Percentiles rank a stretch among this genome's conserved stretches.
These are phyloP conservation scores for Thyatira batis DNA, from an alignment of 2,888 invertebrate genomes.

Conservation along the genomic window DNA sequence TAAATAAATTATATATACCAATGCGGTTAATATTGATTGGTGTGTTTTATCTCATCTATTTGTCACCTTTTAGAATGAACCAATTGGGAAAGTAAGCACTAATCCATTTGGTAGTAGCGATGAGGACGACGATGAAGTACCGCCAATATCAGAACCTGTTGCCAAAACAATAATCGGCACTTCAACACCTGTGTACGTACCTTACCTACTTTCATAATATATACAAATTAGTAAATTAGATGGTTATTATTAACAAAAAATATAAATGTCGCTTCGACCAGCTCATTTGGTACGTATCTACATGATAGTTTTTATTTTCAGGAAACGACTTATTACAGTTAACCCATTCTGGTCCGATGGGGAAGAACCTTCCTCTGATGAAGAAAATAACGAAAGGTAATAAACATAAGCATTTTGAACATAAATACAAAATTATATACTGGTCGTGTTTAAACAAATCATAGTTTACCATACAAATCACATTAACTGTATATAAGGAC, in stretches of 20 bases:
- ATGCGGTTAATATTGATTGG: background rate
- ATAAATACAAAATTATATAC: too few relatives aligned
- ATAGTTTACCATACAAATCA: too few relatives aligned
- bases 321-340: conserved; percentile 78
- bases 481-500: too few relatives aligned
- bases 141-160: conserved; percentile 53
- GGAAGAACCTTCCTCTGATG: conserved; percentile 84
- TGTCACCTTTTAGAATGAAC: conserved; percentile 53
- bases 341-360: conserved; percentile 90
- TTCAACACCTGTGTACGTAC: conserved; percentile 58
- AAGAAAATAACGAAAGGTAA: conserved; percentile 68
- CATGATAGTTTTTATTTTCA: conserved; percentile 37
- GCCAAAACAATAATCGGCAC: conserved; percentile 41
- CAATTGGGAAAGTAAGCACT: conserved; percentile 65
- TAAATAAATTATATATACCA: conserved; percentile 2
- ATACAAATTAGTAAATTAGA: too few relatives aligned
- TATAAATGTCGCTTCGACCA: background rate
- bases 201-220: too few relatives aligned
- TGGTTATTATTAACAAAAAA: too few relatives aligned
- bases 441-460: too few relatives aligned
- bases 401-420: conserved; percentile 3
- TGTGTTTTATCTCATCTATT: conserved; percentile 4
- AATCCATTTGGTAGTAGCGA: conserved; percentile 88
- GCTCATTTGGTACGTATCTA: conserved; percentile 2
- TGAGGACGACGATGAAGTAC: conserved; percentile 80